Percentiles rank a stretch among this genome's conserved stretches.
Evolutionary conservation across 2,888 invertebrate genomes (phyloP).

Genomic region (Drosophila anomelani): DNA sequence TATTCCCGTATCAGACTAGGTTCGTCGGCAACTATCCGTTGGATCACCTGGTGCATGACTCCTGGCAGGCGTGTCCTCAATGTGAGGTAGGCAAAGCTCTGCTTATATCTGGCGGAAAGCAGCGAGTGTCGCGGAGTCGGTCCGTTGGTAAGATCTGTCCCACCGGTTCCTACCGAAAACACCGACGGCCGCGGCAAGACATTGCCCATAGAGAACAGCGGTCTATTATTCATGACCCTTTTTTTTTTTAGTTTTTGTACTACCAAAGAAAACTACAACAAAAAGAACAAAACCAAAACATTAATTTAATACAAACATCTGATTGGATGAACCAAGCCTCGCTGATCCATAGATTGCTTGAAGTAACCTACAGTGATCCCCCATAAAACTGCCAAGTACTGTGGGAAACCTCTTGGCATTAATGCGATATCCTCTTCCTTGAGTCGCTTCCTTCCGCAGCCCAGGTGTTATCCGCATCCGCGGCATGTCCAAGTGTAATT

Average conservation of each 20-base stretch:
- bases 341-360: neutral
- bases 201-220: neutral
- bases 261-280: neutral
- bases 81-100: conserved; percentile 93
- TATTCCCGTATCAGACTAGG: conserved; percentile 86
- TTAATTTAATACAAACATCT: neutral
- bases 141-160: conserved; percentile 83
- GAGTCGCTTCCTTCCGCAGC: conserved; percentile 52
- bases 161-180: neutral
- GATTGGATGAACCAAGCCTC: neutral
- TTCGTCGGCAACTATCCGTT: conserved; percentile 90
- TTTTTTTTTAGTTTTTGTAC: neutral
- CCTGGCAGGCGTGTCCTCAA: conserved; percentile 94
- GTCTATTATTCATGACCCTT: neutral
- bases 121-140: conserved; percentile 87
- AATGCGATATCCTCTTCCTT: conserved; percentile 20
- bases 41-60: conserved; percentile 93
- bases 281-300: neutral
- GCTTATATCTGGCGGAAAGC: conserved; percentile 87
- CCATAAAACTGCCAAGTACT: conserved; percentile 26
- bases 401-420: conserved; percentile 30
- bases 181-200: neutral
- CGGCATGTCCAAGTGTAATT: conserved; percentile 56
- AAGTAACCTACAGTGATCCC: neutral
- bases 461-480: conserved; percentile 63